A percentile compares a stretch with the other conserved stretches of the same genome.
These are phyloP conservation scores for Amia ocellicauda DNA, from an alignment of 2,113 vertebrate species.

Conservation along the genomic window DNA sequence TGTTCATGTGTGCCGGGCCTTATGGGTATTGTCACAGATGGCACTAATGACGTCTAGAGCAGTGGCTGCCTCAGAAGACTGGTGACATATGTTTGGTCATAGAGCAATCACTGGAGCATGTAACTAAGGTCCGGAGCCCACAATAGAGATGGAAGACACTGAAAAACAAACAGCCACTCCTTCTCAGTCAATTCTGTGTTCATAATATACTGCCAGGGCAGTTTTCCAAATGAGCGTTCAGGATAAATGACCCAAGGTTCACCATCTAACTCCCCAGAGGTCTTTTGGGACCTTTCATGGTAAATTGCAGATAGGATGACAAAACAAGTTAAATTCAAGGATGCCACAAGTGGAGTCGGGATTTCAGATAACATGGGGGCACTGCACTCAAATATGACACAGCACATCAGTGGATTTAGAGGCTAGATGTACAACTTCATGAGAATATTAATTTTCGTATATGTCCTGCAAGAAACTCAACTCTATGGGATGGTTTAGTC, in stretches of 20 bases:
- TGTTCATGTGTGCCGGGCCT: conserved; percentile 37
- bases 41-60: conserved; percentile 59
- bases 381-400: conserved; percentile 55
- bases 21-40: conserved; percentile 66
- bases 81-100: conserved; percentile 63
- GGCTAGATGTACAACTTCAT: conserved; percentile 37
- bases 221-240: not conserved
- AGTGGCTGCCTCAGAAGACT: conserved; percentile 48
- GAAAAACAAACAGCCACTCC: conserved; percentile 41
- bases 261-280: not conserved
- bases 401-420: conserved; percentile 38
- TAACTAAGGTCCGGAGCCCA: conserved; percentile 45
- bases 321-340: conserved; percentile 27
- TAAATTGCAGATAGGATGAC: conserved; percentile 45
- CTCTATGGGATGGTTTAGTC: no score
- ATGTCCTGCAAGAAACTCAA: conserved; percentile 30
- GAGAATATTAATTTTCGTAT: conserved; percentile 20
- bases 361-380: conserved; percentile 43
- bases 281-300: conserved; percentile 17
- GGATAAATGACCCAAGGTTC: conserved; percentile 11
- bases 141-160: conserved; percentile 48
- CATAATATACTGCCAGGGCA: conserved; percentile 32
- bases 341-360: conserved; percentile 31
- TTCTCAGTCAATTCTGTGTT: conserved; percentile 45
- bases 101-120: conserved; percentile 46